These are phyloP conservation scores for Drosophila pseudotakahashii DNA, from an alignment of 2,888 invertebrate genomes.

Conservation along the genomic window DNA sequence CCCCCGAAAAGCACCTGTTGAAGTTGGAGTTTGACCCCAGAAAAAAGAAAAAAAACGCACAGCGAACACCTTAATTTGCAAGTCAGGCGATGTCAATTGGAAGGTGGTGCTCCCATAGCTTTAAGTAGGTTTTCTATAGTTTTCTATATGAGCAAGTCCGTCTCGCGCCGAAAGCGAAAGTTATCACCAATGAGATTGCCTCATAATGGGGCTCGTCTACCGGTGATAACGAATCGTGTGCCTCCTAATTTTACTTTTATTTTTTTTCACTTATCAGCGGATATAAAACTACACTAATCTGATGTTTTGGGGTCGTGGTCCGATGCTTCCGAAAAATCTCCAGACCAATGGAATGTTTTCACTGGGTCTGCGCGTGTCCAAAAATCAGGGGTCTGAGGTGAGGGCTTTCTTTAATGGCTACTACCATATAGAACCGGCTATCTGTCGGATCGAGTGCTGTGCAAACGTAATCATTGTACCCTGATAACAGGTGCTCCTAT, in stretches of 20 bases:
- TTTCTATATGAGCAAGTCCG: constrained; percentile 7
- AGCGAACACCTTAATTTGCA: constrained; percentile 59
- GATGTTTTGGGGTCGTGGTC: constrained; percentile 54
- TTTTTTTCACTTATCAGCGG: constrained; percentile 53
- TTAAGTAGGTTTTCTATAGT: constrained; percentile 14
- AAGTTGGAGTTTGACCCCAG: constrained; percentile 64
- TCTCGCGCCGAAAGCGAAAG: constrained; percentile 62
- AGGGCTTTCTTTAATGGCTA: constrained; percentile 28
- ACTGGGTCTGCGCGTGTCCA: constrained; percentile 11
- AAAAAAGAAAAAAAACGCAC: constrained; percentile 6
- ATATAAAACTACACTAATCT: constrained; percentile 32
- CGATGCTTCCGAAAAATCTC: constrained; percentile 28
- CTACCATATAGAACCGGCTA: constrained; percentile 6
- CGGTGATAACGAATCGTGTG: constrained; percentile 49
- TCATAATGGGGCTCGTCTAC: constrained; percentile 45
- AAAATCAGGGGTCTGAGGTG: constrained; percentile 7
- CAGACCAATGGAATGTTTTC: constrained; percentile 33
- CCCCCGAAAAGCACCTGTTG: constrained; percentile 24
- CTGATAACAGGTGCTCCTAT: constrained; percentile 19
- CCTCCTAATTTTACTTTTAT: constrained; percentile 13
- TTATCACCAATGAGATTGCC: constrained; percentile 37
- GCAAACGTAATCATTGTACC: constrained; percentile 18
- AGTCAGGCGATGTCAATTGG: constrained; percentile 56
- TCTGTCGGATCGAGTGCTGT: constrained; percentile 17
- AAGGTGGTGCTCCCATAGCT: constrained; percentile 42